These are phyloP conservation scores for Sinohyriopsis cumingii DNA, from an alignment of 2,888 invertebrate species.

Conservation along the genomic window DNA sequence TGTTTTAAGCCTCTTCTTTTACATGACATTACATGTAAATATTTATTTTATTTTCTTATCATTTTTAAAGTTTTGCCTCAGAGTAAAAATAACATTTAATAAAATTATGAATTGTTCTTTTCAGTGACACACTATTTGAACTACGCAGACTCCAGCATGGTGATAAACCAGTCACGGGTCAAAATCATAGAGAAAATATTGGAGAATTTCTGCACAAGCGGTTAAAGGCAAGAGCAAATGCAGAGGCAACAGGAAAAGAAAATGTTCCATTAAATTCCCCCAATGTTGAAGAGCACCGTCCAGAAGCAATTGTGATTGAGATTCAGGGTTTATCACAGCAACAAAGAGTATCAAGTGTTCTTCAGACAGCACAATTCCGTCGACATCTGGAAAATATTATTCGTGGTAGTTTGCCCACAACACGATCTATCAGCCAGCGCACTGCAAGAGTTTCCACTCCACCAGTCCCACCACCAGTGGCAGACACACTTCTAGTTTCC, in stretches of 20 bases:
- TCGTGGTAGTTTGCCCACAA: constrained; percentile 50
- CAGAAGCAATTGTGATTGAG: constrained; percentile 66
- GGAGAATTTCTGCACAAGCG: constrained; percentile 60
- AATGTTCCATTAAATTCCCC: constrained; percentile 58
- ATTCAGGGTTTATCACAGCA: constrained; percentile 67
- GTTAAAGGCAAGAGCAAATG: constrained; percentile 33
- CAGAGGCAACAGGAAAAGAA: constrained; percentile 39
- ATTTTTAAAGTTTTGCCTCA: background rate
- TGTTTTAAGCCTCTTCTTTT: too few relatives aligned
- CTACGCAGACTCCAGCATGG: constrained; percentile 61
- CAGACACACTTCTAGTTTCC: background rate
- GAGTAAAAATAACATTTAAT: background rate
- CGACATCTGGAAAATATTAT: constrained; percentile 65
- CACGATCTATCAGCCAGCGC: constrained; percentile 3
- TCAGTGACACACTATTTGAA: constrained; percentile 68
- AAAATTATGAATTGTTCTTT: constrained; percentile 14
- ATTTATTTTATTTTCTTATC: background rate
- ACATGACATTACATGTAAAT: background rate
- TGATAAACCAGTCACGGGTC: constrained; percentile 67
- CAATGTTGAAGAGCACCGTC: constrained; percentile 61
- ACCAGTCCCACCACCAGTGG: background rate
- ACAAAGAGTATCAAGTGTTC: constrained; percentile 66
- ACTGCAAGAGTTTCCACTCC: background rate
- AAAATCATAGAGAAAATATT: constrained; percentile 53
- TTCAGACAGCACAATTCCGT: constrained; percentile 61